Evolutionary conservation across 2,797 vertebrate genomes (phyloP).

Genomic region (Hyperoplus lanceolatus): DNA sequence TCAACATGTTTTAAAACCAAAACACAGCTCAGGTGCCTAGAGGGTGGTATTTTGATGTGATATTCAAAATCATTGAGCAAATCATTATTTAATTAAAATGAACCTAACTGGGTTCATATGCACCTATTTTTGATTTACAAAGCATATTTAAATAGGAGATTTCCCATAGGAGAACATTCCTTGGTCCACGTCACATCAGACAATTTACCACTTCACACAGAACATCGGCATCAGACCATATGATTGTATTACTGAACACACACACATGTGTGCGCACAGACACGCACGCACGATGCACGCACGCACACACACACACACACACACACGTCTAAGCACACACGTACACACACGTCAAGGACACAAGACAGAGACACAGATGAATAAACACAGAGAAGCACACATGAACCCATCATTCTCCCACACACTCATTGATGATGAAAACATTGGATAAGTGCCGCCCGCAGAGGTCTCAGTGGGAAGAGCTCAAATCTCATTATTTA

Average conservation of each 20-base stretch:
- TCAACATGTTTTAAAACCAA: not conserved
- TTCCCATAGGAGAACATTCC: constrained; percentile 59
- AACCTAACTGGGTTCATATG: constrained; percentile 32
- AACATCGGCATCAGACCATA: constrained; percentile 45
- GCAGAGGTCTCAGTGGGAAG: constrained; percentile 52
- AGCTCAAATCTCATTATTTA: constrained; percentile 66
- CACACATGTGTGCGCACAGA: constrained; percentile 1
- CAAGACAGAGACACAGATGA: constrained; percentile 41
- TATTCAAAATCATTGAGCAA: constrained; percentile 43
- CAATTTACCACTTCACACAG: constrained; percentile 57
- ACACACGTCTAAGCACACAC: constrained; percentile 23
- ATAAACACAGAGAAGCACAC: constrained; percentile 34
- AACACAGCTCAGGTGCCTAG: not conserved
- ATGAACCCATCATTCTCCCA: constrained; percentile 51
- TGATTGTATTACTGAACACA: constrained; percentile 40
- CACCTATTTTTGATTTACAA: constrained; percentile 57
- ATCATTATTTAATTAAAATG: constrained; percentile 62
- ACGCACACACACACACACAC: constrained; percentile 29
- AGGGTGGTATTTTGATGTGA: constrained; percentile 31
- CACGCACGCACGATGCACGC: constrained; percentile 1
- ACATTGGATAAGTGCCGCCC: constrained; percentile 57
- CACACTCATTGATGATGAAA: constrained; percentile 50
- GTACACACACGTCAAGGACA: constrained; percentile 35
- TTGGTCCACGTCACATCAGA: constrained; percentile 61
- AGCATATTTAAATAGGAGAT: constrained; percentile 56